A percentile compares a stretch with the other conserved stretches of the same genome.
These are phyloP conservation scores for Scolanthus callimorphus DNA, from an alignment of 92 coral and sea anemone species.

Conservation along the genomic window DNA sequence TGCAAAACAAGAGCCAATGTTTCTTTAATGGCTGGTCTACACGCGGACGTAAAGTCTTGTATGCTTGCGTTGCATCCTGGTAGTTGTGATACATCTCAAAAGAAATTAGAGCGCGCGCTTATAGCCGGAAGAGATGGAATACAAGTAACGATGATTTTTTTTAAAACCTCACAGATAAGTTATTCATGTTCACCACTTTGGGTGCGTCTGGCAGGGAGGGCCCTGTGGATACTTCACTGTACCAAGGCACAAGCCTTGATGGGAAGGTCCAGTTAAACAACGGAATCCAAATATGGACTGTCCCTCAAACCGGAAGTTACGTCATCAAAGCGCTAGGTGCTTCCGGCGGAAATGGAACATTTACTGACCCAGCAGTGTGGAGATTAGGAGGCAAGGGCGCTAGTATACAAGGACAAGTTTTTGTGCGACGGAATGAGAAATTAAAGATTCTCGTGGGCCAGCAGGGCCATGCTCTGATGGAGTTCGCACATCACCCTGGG, in stretches of 20 bases:
- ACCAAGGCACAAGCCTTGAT: constrained; percentile 68
- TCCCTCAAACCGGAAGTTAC: constrained; percentile 80
- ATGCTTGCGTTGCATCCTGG: too few relatives aligned
- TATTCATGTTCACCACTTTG: constrained; percentile 57
- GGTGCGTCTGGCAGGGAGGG: constrained; percentile 63
- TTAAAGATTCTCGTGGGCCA: constrained; percentile 88
- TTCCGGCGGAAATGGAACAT: constrained; percentile 77
- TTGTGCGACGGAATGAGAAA: constrained; percentile 24
- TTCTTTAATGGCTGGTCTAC: too few relatives aligned
- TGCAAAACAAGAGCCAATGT: too few relatives aligned
- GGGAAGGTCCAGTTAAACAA: constrained; percentile 53
- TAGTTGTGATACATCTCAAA: too few relatives aligned
- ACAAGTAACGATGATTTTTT: too few relatives aligned
- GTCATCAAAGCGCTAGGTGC: constrained; percentile 83
- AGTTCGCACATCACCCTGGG: constrained; percentile 36
- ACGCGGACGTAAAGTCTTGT: too few relatives aligned
- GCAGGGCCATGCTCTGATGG: constrained; percentile 9
- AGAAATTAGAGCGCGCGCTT: too few relatives aligned
- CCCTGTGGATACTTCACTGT: constrained; percentile 46
- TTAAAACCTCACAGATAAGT: constrained; percentile 16
- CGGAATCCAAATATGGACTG: constrained; percentile 87
- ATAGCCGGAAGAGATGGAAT: too few relatives aligned
- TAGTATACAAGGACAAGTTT: constrained; percentile 52
- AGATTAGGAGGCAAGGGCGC: constrained; percentile 86
- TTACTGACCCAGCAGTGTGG: constrained; percentile 2